Evolutionary conservation across 2,797 vertebrate genomes (phyloP).

Genomic region (Yasuhikotakia modesta): DNA sequence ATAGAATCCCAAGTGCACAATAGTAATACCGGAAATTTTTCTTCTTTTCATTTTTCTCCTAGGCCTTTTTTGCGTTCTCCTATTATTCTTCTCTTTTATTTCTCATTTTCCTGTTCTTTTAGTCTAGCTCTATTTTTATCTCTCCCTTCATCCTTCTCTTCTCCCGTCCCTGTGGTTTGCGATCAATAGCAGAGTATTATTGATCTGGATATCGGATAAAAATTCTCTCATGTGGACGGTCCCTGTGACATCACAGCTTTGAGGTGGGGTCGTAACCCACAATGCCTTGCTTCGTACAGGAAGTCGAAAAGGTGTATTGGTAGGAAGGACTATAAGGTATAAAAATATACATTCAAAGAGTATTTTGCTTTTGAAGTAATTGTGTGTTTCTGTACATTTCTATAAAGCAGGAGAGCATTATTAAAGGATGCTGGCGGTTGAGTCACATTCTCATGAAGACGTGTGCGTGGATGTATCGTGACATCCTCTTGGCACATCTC

Average conservation of each 20-base stretch:
- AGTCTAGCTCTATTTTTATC: slow-evolving; percentile 20
- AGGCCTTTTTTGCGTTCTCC: neutral
- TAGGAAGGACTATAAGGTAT: neutral
- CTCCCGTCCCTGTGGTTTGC: slow-evolving; percentile 38
- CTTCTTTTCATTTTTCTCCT: slow-evolving; percentile 8
- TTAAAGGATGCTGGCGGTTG: slow-evolving; percentile 28
- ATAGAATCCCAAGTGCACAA: slow-evolving; percentile 48
- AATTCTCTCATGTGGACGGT: slow-evolving; percentile 46
- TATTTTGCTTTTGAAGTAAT: neutral
- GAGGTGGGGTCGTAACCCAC: slow-evolving; percentile 46
- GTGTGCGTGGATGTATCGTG: slow-evolving; percentile 24
- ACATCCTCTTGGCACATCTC: slow-evolving; percentile 27
- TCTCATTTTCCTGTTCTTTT: neutral
- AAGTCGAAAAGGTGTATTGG: neutral
- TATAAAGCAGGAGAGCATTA: slow-evolving; percentile 7
- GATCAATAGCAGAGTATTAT: slow-evolving; percentile 56
- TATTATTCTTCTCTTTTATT: neutral
- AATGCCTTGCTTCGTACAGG: slow-evolving; percentile 1
- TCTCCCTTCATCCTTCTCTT: slow-evolving; percentile 9
- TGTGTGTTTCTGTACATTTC: neutral
- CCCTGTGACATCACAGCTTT: slow-evolving; percentile 27
- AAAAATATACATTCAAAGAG: neutral
- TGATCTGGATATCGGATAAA: slow-evolving; percentile 42
- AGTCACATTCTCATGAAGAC: slow-evolving; percentile 40
- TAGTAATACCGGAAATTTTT: slow-evolving; percentile 35